Evolutionary conservation across 1,140 invertebrate genomes (phyloP).

Genomic region (Amphibalanus amphitrite): DNA sequence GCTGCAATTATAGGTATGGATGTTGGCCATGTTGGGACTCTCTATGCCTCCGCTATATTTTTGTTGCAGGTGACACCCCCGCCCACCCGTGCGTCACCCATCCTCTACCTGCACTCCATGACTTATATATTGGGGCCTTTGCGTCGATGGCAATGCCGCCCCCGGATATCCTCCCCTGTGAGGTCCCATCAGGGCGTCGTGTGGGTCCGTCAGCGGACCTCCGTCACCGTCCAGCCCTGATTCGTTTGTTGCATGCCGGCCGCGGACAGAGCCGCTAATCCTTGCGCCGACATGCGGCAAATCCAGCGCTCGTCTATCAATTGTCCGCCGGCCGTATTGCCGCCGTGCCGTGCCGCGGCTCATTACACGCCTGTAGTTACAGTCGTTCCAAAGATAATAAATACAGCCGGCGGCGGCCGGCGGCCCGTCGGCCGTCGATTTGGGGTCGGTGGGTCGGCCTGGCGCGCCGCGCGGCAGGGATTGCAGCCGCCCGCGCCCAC

Average conservation of each 20-base stretch:
- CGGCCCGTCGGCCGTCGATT: background rate
- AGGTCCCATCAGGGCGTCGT: too few species aligned
- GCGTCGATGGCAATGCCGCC: too few species aligned
- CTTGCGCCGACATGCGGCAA: background rate
- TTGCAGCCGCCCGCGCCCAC: background rate
- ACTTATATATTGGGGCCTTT: too few species aligned
- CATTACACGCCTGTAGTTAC: background rate
- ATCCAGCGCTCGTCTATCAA: background rate
- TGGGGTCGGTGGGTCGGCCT: background rate
- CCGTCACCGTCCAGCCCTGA: too few species aligned
- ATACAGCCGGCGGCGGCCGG: background rate
- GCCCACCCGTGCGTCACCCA: too few species aligned
- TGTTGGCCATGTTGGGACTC: too few species aligned
- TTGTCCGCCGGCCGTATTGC: background rate
- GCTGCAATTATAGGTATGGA: too few species aligned
- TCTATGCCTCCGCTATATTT: too few species aligned
- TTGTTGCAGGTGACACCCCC: too few species aligned
- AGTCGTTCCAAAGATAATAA: background rate
- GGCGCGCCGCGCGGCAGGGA: background rate
- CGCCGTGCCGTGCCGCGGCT: background rate
- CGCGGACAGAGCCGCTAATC: background rate
- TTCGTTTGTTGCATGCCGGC: background rate
- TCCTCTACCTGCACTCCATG: too few species aligned
- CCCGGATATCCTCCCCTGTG: too few species aligned
- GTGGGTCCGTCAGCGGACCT: too few species aligned